Percentiles rank a stretch among this genome's conserved stretches.
Conservation (phyloP, 2,888 invertebrate genomes). For the Cremastobaeus sp. region DNA sequence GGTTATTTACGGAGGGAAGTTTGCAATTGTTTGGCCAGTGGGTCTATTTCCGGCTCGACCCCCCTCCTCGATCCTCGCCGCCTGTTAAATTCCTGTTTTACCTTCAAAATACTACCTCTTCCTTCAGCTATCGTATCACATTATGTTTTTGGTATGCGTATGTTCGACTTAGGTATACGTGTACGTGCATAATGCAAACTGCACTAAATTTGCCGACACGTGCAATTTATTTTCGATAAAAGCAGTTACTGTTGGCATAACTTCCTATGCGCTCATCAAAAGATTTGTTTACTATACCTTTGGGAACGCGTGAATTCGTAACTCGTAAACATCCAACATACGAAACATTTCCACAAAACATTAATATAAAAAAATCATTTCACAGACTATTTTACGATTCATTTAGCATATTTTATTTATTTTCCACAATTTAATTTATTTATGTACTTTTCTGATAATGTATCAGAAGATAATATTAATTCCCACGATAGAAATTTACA, state of each 20-base stretch:
- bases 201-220: conserved; percentile 32
- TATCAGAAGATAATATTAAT: background rate
- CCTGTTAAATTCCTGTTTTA: conserved; percentile 43
- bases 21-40: conserved; percentile 75
- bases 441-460: no score
- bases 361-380: no score
- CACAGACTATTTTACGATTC: background rate
- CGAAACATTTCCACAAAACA: no score
- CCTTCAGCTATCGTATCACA: conserved; percentile 46
- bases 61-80: conserved; percentile 58
- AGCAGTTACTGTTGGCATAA: conserved; percentile 62
- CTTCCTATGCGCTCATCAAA: conserved; percentile 63
- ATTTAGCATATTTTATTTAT: background rate
- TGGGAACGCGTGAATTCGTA: conserved; percentile 25
- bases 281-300: conserved; percentile 58
- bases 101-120: conserved; percentile 49
- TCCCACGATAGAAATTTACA: no score
- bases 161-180: background rate
- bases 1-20: conserved; percentile 74
- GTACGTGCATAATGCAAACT: conserved; percentile 6
- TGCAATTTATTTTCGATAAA: conserved; percentile 68
- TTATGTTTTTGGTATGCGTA: conserved; percentile 30
- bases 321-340: conserved; percentile 4
- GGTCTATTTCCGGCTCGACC: conserved; percentile 71
- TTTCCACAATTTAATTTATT: no score